Evolutionary conservation across 2,113 vertebrate species (phyloP).

Genomic region (Sclerurus mexicanus): DNA sequence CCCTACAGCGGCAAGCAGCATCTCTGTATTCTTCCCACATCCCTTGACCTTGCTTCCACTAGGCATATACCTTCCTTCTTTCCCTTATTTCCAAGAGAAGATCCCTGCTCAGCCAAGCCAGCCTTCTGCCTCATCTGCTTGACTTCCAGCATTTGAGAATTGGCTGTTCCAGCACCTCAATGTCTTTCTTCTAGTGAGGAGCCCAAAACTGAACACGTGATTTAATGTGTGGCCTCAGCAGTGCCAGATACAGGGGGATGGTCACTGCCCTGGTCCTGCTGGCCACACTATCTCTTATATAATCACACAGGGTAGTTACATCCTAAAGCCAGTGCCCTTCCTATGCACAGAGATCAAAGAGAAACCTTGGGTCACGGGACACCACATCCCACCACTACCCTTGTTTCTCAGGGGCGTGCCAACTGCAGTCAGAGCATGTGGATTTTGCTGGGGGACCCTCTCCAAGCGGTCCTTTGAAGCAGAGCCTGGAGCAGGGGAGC

Average conservation of each 20-base stretch:
- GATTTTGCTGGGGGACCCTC: neutral
- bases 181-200: neutral
- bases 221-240: neutral
- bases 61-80: neutral
- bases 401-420: neutral
- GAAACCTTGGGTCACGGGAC: neutral
- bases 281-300: accelerated
- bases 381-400: neutral
- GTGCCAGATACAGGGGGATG: accelerated
- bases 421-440: neutral
- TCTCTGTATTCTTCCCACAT: neutral
- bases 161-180: neutral
- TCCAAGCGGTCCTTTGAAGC: neutral
- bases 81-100: neutral
- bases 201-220: accelerated
- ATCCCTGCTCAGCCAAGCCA: neutral
- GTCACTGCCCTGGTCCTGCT: neutral
- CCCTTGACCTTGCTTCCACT: neutral
- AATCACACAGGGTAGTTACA: neutral
- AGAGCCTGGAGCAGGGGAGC: neutral
- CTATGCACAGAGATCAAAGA: neutral
- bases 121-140: neutral
- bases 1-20: neutral
- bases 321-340: neutral
- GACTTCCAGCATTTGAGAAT: neutral